A percentile compares a stretch with the other conserved stretches of the same genome.
phyloP scores from a whole-genome alignment of 2,797 vertebrate species.

The Cygnus olor region DNA sequence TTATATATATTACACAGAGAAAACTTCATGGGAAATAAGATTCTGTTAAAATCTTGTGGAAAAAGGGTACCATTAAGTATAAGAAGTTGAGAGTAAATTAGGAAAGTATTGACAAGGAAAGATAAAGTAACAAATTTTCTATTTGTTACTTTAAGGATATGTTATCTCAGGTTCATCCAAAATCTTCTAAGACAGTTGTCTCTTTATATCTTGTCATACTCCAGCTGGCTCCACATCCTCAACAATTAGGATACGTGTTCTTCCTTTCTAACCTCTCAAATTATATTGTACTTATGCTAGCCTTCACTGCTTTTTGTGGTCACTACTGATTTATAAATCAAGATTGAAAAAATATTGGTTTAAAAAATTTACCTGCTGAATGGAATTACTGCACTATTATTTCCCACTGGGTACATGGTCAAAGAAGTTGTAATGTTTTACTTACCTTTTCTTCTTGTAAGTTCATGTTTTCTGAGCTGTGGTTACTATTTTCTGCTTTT shows the following conservation, averaged over 20 bases:
- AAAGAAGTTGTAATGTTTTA: conserved; percentile 73
- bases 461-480: conserved; percentile 57
- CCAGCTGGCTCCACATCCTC: not conserved
- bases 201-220: not conserved
- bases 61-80: not conserved
- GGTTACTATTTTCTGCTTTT: conserved; percentile 58
- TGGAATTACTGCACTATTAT: conserved; percentile 72
- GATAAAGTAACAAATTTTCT: not conserved
- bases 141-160: not conserved
- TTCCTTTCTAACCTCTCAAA: not conserved
- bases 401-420: conserved; percentile 64
- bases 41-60: not conserved
- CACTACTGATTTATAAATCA: not conserved
- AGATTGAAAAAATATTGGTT: not conserved
- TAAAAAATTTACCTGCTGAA: conserved; percentile 78
- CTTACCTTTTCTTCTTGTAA: conserved; percentile 82
- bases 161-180: not conserved
- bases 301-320: not conserved
- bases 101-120: not conserved
- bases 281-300: not conserved
- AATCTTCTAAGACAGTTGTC: not conserved
- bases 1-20: not conserved
- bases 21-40: not conserved
- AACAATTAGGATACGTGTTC: not conserved
- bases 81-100: not conserved